Percentiles rank a stretch among this genome's conserved stretches.
These are phyloP conservation scores for Spheniscus humboldti DNA, from an alignment of 2,797 vertebrate genomes.

Conservation along the genomic window DNA sequence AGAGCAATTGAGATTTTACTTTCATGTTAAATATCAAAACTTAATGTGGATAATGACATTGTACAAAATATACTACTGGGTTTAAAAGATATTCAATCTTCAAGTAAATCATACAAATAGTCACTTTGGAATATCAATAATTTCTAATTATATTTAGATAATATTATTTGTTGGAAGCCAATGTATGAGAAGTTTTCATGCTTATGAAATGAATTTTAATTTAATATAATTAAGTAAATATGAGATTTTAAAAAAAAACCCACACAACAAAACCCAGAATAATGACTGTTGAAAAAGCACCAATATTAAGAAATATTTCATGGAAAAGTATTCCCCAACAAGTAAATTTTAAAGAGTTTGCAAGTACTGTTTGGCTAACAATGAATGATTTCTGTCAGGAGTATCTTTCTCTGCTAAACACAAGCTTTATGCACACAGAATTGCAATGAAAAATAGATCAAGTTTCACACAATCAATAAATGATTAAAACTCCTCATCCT, in stretches of 20 bases:
- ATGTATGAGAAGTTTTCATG: background rate
- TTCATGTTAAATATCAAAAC: constrained; percentile 37
- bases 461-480: constrained; percentile 2
- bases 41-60: constrained; percentile 20
- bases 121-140: background rate
- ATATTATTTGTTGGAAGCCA: background rate
- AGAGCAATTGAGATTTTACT: constrained; percentile 35
- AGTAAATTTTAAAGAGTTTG: background rate
- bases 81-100: background rate
- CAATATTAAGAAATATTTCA: background rate
- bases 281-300: background rate
- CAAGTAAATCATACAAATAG: background rate
- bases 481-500: background rate
- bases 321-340: background rate
- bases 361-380: background rate
- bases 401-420: background rate
- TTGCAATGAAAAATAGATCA: constrained; percentile 1
- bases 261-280: background rate
- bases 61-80: background rate
- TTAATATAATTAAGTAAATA: background rate
- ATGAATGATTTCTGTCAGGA: background rate
- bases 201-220: background rate
- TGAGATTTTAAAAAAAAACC: background rate
- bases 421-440: background rate
- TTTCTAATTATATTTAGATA: background rate